Percentiles rank a stretch among this genome's conserved stretches.
Evolutionary conservation across 2,888 invertebrate genomes (phyloP).

Genomic region (Agapetus fuscipes): DNA sequence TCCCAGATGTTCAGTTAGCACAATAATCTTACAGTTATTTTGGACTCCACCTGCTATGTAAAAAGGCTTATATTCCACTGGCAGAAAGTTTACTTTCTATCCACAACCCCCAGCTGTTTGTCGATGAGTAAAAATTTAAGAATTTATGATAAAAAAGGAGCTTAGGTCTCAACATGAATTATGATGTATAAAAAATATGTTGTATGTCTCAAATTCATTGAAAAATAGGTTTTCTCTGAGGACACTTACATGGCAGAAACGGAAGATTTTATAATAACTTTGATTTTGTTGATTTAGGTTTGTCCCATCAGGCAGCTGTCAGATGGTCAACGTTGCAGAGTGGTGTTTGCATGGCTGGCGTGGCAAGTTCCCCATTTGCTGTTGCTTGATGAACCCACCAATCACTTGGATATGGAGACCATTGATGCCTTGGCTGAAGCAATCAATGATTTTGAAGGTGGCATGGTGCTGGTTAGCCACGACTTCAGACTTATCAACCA

Average conservation of each 20-base stretch:
- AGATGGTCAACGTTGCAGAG: constrained; percentile 96
- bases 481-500: constrained; percentile 98
- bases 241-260: too few relatives aligned
- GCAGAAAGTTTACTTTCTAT: too few relatives aligned
- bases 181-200: too few relatives aligned
- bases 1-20: too few relatives aligned
- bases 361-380: constrained; percentile 95
- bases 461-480: constrained; percentile 98
- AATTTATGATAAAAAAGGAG: too few relatives aligned
- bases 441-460: constrained; percentile 95
- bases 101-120: not conserved
- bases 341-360: constrained; percentile 97
- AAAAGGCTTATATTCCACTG: too few relatives aligned
- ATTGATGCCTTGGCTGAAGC: constrained; percentile 98
- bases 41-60: too few relatives aligned
- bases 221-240: too few relatives aligned
- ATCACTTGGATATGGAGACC: constrained; percentile 96
- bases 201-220: too few relatives aligned
- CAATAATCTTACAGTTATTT: too few relatives aligned
- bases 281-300: constrained; percentile 56
- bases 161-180: too few relatives aligned
- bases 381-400: constrained; percentile 75
- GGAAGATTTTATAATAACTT: too few relatives aligned
- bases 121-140: not conserved
- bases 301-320: constrained; percentile 92